phyloP scores from a whole-genome alignment of 2,888 invertebrate species.

The Bombylius major region DNA sequence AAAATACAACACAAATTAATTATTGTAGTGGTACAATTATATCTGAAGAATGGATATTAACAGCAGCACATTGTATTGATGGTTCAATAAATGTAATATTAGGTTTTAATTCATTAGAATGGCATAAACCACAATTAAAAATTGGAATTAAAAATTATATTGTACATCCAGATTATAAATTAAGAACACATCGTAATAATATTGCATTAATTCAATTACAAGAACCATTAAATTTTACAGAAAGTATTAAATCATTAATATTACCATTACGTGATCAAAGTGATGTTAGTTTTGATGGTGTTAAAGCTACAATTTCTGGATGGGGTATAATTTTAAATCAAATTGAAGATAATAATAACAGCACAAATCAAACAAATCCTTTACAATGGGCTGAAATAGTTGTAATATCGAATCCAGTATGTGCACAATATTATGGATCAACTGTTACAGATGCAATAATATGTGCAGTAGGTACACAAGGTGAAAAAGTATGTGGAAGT shows the following conservation, averaged over 20 bases:
- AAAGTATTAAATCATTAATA: background rate
- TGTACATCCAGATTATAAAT: background rate
- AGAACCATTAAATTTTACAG: background rate
- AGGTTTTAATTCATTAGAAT: conserved; percentile 3
- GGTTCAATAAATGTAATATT: background rate
- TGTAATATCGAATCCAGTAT: conserved; percentile 4
- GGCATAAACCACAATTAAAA: background rate
- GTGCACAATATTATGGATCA: conserved; percentile 1
- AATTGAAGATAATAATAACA: background rate
- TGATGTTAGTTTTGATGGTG: conserved; percentile 7
- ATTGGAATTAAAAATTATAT: background rate
- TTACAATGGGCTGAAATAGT: conserved; percentile 2
- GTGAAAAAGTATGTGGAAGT: conserved; percentile 4
- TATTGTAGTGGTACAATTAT: conserved; percentile 4
- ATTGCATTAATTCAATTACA: conserved; percentile 1
- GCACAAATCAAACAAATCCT: background rate
- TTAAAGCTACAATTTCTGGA: conserved; percentile 3
- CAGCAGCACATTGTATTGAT: conserved; percentile 4
- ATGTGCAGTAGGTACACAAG: background rate
- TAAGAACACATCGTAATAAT: background rate
- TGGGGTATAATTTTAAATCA: conserved; percentile 1
- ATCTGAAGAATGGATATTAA: conserved; percentile 5
- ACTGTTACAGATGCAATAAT: background rate
- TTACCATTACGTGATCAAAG: conserved; percentile 5
- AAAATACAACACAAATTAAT: background rate